Conservation (phyloP, 2,888 invertebrate species). For the Nineta flava region DNA sequence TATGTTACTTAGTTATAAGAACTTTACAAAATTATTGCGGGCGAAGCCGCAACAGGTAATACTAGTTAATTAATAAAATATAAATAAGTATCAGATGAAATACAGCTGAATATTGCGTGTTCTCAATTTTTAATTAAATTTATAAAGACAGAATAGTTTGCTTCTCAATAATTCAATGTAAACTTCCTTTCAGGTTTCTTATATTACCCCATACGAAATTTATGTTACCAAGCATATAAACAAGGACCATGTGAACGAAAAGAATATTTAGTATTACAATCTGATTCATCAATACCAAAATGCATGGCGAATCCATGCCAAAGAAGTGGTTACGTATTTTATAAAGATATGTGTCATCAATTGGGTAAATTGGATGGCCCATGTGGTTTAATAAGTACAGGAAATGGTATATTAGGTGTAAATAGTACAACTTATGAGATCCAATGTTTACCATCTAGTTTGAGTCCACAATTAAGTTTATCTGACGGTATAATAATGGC, state of each 20-base stretch:
- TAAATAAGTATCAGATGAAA: no score
- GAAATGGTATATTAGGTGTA: constrained; percentile 35
- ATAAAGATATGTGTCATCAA: constrained; percentile 31
- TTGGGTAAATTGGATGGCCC: constrained; percentile 25
- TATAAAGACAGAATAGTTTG: no score
- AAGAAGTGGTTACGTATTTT: constrained; percentile 32
- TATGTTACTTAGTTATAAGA: no score
- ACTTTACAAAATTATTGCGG: no score
- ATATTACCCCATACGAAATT: constrained; percentile 41
- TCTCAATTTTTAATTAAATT: no score
- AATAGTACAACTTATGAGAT: constrained; percentile 41
- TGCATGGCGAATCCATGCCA: constrained; percentile 46
- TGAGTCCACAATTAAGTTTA: no score
- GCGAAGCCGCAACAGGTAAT: no score
- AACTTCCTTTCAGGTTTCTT: constrained; percentile 40
- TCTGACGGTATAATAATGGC: neutral
- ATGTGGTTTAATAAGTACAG: constrained; percentile 28
- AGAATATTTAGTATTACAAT: constrained; percentile 37
- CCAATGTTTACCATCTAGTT: constrained; percentile 30
- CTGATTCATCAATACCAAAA: constrained; percentile 34
- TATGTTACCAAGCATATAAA: constrained; percentile 44
- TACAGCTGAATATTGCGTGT: no score
- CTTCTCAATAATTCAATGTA: no score
- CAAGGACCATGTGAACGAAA: constrained; percentile 44
- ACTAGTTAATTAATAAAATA: no score